Conservation (phyloP, 2,888 invertebrate species). For the Pyrrhia umbra region DNA sequence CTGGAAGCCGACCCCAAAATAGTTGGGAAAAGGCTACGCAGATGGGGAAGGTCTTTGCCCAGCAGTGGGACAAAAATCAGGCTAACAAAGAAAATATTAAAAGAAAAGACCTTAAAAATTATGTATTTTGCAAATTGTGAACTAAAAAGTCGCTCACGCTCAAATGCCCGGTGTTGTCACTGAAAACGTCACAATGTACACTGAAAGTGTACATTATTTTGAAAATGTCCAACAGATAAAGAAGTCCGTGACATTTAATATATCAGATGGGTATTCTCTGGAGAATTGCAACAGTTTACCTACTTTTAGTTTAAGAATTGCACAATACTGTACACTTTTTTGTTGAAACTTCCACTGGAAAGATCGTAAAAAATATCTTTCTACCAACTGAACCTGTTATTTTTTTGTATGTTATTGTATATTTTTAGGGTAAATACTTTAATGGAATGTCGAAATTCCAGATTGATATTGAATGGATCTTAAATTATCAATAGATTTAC, state of each 20-base stretch:
- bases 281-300: slow-evolving; percentile 47
- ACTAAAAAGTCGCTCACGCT: background rate
- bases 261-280: slow-evolving; percentile 42
- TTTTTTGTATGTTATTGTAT: too few species aligned
- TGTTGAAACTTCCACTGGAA: slow-evolving; percentile 4
- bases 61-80: too few species aligned
- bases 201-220: slow-evolving; percentile 41
- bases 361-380: background rate
- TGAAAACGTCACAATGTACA: slow-evolving; percentile 15
- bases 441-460: too few species aligned
- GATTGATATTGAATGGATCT: too few species aligned
- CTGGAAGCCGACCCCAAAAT: too few species aligned
- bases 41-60: too few species aligned
- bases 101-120: too few species aligned
- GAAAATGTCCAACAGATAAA: slow-evolving; percentile 42
- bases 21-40: too few species aligned
- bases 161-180: background rate
- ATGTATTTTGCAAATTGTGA: too few species aligned
- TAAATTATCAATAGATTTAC: too few species aligned
- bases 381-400: background rate
- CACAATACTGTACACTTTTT: slow-evolving; percentile 24
- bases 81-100: too few species aligned
- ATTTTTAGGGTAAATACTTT: too few species aligned
- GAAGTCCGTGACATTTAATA: slow-evolving; percentile 47
- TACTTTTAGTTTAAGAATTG: slow-evolving; percentile 40